phyloP scores from a whole-genome alignment of 2,797 vertebrate species.

The Ficedula albicollis region DNA sequence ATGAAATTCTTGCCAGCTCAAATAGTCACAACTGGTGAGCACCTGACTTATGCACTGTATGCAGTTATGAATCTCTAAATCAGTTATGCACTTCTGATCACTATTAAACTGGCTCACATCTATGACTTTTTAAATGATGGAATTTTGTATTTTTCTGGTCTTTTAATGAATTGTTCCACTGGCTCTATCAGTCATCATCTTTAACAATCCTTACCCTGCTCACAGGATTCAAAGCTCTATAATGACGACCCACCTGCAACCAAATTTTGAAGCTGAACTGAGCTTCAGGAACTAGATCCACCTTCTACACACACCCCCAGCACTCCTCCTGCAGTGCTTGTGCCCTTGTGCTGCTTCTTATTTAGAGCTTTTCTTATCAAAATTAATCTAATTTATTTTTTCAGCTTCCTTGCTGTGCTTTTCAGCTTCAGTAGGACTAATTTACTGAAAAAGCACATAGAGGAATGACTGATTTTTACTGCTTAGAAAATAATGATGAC shows the following conservation, averaged over 20 bases:
- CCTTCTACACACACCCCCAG: background rate
- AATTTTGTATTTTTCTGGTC: background rate
- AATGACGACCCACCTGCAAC: background rate
- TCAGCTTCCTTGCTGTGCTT: background rate
- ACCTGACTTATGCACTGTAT: background rate
- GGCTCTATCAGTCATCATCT: background rate
- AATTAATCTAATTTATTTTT: background rate
- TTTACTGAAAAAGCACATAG: background rate
- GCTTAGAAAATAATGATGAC: background rate
- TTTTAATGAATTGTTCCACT: background rate
- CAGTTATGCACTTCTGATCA: background rate
- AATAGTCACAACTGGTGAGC: background rate
- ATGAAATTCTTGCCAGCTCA: background rate
- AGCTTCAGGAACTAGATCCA: background rate
- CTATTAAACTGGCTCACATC: background rate
- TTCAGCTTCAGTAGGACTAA: background rate
- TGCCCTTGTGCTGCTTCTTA: background rate
- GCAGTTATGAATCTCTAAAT: background rate
- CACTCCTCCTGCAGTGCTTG: background rate
- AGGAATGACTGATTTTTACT: background rate
- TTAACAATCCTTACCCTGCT: background rate
- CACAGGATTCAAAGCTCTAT: background rate
- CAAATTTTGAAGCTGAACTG: background rate
- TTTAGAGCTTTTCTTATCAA: background rate
- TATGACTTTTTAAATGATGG: background rate